These are phyloP conservation scores for Phylloscopus whistleri DNA, from an alignment of 2,113 vertebrate genomes.

Conservation along the genomic window DNA sequence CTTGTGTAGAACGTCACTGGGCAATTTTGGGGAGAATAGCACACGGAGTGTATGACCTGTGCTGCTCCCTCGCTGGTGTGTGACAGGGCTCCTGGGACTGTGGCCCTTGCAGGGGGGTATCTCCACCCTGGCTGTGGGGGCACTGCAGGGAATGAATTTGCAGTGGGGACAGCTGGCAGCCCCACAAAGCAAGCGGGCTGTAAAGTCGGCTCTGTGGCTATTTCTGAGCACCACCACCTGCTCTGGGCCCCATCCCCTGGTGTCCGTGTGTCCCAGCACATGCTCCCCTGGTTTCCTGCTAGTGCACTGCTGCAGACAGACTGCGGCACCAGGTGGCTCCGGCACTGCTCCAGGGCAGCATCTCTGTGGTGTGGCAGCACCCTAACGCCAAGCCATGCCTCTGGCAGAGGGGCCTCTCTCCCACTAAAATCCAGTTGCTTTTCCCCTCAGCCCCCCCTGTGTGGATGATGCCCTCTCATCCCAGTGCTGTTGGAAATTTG, in stretches of 20 bases:
- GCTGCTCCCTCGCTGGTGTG: background rate
- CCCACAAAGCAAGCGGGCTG: background rate
- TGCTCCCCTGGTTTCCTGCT: background rate
- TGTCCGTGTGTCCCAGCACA: background rate
- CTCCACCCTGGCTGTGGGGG: background rate
- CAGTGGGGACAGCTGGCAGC: background rate
- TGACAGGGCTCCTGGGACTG: constrained; percentile 30
- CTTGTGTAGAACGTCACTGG: background rate
- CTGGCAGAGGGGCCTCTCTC: background rate
- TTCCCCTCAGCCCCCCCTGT: accelerated
- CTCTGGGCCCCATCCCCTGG: accelerated
- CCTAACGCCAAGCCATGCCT: background rate
- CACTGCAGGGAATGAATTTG: background rate
- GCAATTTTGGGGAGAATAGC: background rate
- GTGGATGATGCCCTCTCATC: accelerated
- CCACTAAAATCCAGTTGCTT: accelerated
- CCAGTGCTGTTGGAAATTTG: background rate
- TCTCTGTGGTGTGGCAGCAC: accelerated
- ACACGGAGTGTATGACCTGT: background rate
- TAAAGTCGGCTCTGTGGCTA: background rate
- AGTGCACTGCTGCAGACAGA: background rate
- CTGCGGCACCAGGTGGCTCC: background rate
- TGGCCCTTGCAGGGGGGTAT: constrained; percentile 20
- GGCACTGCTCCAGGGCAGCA: background rate
- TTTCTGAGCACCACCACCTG: background rate